A percentile compares a stretch with the other conserved stretches of the same genome.
These are phyloP conservation scores for Trichosurus vulpecula DNA, from an alignment of 2,797 vertebrate species.

Conservation along the genomic window DNA sequence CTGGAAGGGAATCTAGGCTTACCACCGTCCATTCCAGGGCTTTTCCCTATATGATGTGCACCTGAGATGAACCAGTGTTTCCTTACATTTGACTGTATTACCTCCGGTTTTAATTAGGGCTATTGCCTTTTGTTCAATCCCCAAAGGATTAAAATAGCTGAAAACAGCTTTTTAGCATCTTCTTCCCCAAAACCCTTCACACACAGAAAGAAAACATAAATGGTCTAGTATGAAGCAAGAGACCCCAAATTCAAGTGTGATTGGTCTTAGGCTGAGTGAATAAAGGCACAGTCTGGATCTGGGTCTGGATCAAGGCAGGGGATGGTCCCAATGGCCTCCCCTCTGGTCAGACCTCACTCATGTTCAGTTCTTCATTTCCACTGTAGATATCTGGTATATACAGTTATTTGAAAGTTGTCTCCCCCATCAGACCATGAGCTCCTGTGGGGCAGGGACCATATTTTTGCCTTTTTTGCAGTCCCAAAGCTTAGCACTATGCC, in stretches of 20 bases:
- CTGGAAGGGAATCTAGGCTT: neutral
- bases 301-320: neutral
- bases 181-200: neutral
- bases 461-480: neutral
- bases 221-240: neutral
- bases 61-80: neutral
- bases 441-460: neutral
- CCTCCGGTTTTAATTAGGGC: neutral
- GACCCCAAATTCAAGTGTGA: neutral
- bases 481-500: neutral
- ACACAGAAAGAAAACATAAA: neutral
- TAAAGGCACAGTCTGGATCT: neutral
- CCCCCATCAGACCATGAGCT: neutral
- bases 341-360: neutral
- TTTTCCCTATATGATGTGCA: neutral
- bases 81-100: neutral
- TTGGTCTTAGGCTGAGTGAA: neutral
- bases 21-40: neutral
- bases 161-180: neutral
- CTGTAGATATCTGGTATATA: neutral
- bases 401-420: neutral
- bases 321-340: neutral
- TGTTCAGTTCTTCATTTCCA: neutral
- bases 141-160: neutral
- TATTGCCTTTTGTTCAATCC: neutral